Conservation (phyloP, 2,797 vertebrate species). For the Trichosurus vulpecula region DNA sequence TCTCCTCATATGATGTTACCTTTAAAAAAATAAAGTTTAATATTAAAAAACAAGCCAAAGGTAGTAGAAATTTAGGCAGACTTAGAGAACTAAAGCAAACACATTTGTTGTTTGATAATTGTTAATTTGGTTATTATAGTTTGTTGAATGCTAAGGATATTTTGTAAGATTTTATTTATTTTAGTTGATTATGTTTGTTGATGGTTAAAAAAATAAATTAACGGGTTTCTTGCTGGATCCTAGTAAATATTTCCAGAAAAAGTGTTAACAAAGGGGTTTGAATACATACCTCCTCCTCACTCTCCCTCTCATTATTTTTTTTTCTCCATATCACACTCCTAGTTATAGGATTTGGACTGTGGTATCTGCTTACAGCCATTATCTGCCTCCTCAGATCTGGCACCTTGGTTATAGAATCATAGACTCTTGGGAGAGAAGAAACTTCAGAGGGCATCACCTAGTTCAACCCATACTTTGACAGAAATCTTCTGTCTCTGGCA, state of each 20-base stretch:
- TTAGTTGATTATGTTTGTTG: background rate
- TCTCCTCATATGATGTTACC: constrained; percentile 77
- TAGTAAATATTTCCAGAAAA: background rate
- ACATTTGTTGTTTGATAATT: background rate
- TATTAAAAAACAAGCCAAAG: background rate
- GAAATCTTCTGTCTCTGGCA: background rate
- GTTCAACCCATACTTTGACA: background rate
- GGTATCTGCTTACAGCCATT: background rate
- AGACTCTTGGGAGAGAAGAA: background rate
- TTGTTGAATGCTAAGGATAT: background rate
- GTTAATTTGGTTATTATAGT: background rate
- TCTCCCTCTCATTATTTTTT: background rate
- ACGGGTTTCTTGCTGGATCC: background rate
- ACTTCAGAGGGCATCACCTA: background rate
- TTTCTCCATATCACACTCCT: background rate
- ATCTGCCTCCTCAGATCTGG: background rate
- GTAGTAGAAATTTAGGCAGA: background rate
- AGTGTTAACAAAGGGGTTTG: background rate
- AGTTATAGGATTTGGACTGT: background rate
- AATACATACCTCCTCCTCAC: background rate
- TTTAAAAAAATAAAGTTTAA: constrained; percentile 62
- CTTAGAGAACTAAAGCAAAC: background rate
- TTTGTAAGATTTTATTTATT: background rate
- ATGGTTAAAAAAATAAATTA: background rate
- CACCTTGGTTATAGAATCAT: background rate